Evolutionary conservation across 2,888 invertebrate genomes (phyloP), one percentile per base, ranked within the genome.

Genomic region (Notocelia uddmanniana): DNA sequence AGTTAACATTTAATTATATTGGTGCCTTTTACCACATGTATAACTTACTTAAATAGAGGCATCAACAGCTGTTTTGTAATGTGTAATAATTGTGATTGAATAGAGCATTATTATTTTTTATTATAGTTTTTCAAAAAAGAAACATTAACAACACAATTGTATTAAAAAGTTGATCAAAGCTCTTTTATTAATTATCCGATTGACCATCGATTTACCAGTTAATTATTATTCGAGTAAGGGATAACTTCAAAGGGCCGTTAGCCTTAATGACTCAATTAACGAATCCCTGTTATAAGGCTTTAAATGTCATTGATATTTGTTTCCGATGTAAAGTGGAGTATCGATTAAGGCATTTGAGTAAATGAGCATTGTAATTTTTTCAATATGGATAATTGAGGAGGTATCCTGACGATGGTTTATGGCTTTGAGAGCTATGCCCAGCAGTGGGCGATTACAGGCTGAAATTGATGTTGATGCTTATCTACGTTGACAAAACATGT

Each of bases 211-310:
- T 62, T 62, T 13, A 18, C 13, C 45, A 19, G 13, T 10, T 50
- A 62, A 62, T 62, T 50, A 62, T 19, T 15, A 15, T 15, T 23
- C 23, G 26, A 18, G n/a, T 23, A 19, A 18, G 3, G 48, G 10
- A 54, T 54, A 21, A n/a, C 45, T 26, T 50, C 13, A 26, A 50
- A 31, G 5, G 48, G 62, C 45, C 18, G 62, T 26, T 18, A 23
- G 58, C 59, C 8, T 26, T 50, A 62, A 50, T 62, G 60, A 60
- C 45, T 45, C 45, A 10, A 26, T 45, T 50, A 62, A 50, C 19
- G 60, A 62, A 19, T 31, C 6, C 48, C 19, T 50, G 18, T 62
- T 31, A 57, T 19, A 45, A n/a, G 45, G 19, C 19, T 37, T 58
- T 6, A 58, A 37, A 19, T 37, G 13, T 37, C 34, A 58, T 18